phyloP scores from a whole-genome alignment of 1,140 invertebrate genomes.

The Drosophila parabipectinata region DNA sequence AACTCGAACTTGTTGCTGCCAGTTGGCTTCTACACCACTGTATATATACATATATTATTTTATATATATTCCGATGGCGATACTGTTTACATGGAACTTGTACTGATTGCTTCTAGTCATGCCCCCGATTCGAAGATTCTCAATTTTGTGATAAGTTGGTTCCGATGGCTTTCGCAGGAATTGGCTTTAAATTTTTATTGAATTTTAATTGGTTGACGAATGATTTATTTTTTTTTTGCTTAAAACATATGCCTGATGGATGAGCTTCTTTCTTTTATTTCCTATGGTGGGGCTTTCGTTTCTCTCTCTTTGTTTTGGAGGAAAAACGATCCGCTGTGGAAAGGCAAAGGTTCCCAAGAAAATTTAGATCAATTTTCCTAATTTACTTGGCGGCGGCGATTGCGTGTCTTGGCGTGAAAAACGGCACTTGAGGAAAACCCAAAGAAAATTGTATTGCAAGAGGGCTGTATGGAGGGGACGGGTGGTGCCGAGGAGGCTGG shows the following conservation, averaged over 20 bases:
- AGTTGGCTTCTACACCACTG: background rate
- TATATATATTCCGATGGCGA: slow-evolving; percentile 36
- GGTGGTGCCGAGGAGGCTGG: background rate
- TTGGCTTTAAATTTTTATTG: slow-evolving; percentile 72
- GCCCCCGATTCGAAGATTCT: slow-evolving; percentile 75
- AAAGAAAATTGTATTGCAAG: slow-evolving; percentile 19
- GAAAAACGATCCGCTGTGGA: slow-evolving; percentile 8
- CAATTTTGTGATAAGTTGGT: slow-evolving; percentile 67
- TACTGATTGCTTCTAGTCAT: slow-evolving; percentile 84
- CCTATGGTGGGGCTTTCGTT: background rate
- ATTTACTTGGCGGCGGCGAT: slow-evolving; percentile 72
- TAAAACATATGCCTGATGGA: slow-evolving; percentile 18
- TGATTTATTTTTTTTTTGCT: background rate
- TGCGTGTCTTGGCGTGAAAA: slow-evolving; percentile 82
- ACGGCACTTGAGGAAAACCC: slow-evolving; percentile 69
- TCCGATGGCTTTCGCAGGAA: slow-evolving; percentile 59
- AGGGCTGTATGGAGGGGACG: background rate
- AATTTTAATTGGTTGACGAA: slow-evolving; percentile 72
- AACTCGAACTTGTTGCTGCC: slow-evolving; percentile 57
- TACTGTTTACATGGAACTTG: slow-evolving; percentile 84
- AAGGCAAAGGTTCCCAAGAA: slow-evolving; percentile 78
- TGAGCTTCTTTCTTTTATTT: background rate
- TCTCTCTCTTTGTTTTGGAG: background rate
- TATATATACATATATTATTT: background rate
- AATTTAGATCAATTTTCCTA: slow-evolving; percentile 83